These are phyloP conservation scores for Drosophila nigrodunni DNA, from an alignment of 1,140 invertebrate species.

Conservation along the genomic window DNA sequence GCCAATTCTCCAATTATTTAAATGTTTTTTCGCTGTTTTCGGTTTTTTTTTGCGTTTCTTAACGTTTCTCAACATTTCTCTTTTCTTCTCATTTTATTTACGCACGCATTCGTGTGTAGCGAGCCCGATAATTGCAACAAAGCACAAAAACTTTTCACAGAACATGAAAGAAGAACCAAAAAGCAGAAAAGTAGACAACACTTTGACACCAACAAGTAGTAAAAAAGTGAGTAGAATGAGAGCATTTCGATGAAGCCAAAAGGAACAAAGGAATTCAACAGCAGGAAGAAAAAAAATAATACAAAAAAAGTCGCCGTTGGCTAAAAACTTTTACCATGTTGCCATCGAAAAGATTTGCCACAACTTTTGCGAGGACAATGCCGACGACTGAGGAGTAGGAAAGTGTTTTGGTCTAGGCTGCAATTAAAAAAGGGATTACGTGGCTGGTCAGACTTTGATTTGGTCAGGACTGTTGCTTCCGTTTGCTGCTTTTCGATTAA, in stretches of 20 bases:
- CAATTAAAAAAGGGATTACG: slow-evolving; percentile 81
- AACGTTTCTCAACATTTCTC: slow-evolving; percentile 25
- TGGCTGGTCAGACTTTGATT: slow-evolving; percentile 67
- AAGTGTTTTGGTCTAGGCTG: slow-evolving; percentile 55
- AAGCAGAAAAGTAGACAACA: slow-evolving; percentile 66
- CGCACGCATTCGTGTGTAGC: slow-evolving; percentile 79
- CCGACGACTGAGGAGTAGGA: neutral
- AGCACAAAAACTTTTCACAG: slow-evolving; percentile 54
- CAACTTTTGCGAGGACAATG: slow-evolving; percentile 40
- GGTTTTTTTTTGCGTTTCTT: neutral
- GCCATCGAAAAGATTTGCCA: slow-evolving; percentile 42
- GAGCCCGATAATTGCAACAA: slow-evolving; percentile 77
- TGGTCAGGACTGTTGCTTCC: slow-evolving; percentile 34
- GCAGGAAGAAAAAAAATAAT: neutral
- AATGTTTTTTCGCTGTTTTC: slow-evolving; percentile 48
- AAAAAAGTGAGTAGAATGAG: slow-evolving; percentile 21
- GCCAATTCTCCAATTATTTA: slow-evolving; percentile 71
- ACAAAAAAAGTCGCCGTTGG: slow-evolving; percentile 38
- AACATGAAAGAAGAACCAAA: slow-evolving; percentile 44
- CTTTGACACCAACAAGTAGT: slow-evolving; percentile 61
- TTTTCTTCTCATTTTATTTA: slow-evolving; percentile 58
- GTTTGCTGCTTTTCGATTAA: slow-evolving; percentile 67
- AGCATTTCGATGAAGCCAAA: slow-evolving; percentile 34
- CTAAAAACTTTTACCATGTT: slow-evolving; percentile 45
- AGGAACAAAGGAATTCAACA: slow-evolving; percentile 2